These are phyloP conservation scores for Triplophysa bombifrons DNA, from an alignment of 2,797 vertebrate genomes.

Conservation along the genomic window DNA sequence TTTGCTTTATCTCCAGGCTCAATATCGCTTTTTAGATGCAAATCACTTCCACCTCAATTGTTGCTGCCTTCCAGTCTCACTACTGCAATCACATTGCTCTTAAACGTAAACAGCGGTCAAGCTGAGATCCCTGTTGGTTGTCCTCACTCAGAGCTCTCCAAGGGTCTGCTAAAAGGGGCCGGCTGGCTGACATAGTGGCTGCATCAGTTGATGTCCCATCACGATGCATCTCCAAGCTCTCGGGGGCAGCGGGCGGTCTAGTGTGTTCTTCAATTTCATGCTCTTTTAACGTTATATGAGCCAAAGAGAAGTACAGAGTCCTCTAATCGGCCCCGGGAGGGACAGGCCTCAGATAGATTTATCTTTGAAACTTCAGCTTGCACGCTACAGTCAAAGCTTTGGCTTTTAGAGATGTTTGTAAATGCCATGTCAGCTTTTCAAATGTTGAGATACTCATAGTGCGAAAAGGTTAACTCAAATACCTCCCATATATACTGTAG, in stretches of 20 bases:
- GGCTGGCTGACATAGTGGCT: neutral
- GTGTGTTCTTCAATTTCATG: constrained; percentile 52
- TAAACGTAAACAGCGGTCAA: constrained; percentile 11
- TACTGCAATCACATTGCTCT: constrained; percentile 31
- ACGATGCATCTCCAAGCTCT: constrained; percentile 30
- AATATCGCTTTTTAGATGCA: constrained; percentile 33
- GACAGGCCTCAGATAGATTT: constrained; percentile 17
- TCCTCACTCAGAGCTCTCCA: constrained; percentile 3
- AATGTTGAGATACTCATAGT: neutral
- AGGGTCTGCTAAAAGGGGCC: neutral
- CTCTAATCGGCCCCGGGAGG: constrained; percentile 41
- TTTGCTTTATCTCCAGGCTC: too few relatives aligned
- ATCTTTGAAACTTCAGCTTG: constrained; percentile 2
- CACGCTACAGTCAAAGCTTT: neutral
- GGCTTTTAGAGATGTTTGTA: neutral
- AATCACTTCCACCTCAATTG: constrained; percentile 23
- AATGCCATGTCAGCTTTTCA: neutral
- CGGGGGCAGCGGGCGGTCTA: constrained; percentile 10
- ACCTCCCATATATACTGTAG: neutral
- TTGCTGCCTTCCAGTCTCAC: neutral
- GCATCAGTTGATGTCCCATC: constrained; percentile 3
- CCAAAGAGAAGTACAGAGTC: constrained; percentile 37
- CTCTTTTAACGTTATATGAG: constrained; percentile 50
- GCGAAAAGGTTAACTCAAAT: neutral
- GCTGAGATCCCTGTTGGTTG: constrained; percentile 16